Evolutionary conservation across 2,888 invertebrate species (phyloP), one percentile per base, ranked within the genome.

Genomic region (Ormyrus labotus): DNA sequence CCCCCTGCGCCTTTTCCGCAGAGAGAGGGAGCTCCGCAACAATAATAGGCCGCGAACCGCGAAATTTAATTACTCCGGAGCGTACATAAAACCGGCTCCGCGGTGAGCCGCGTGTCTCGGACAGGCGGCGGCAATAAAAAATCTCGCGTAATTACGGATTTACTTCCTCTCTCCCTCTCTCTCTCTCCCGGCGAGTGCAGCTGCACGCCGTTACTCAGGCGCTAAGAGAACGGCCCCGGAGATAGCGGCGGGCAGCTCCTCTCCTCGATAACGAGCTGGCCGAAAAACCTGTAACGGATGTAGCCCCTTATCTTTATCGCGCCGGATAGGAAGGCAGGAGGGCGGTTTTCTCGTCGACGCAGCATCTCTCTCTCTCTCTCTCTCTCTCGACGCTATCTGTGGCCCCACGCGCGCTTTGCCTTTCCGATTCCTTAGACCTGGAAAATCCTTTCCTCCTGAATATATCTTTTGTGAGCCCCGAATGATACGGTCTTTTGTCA

Each of bases 241-340:
- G 70, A 75, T 60, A 77, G 72, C 61, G 80, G 64, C 53, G 34
- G 63, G 67, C 7, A 19, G 19, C 19, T 11, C 10, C 10, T 75
- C 81, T 75, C 81, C 77, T 83, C 83, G 83, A 85, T 84, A 84
- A 84, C 83, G 83, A 81, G 84, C 74, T 78, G 67, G 74, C 82
- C 82, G 83, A 84, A 83, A 85, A 85, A 83, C 81, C 83, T 70
- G 80, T 80, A 83, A 81, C 82, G 82, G 82, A 83, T 83, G 82
- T 81, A 63, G 78, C 10, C 63, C 47, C 65, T 80, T 83, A 83
- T 83, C 80, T 83, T 82, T 82, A 83, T 82, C 83, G 57, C 10
- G 0, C 60, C 5, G 51, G 58, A 48, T 7, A 11, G n/a, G 34
- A 48, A n/a, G 19, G 10, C 51, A 10, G 45, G 45, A 64, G 64